These are phyloP conservation scores for Galagoides demidoff DNA, from an alignment of 2,797 vertebrate genomes.

Conservation along the genomic window DNA sequence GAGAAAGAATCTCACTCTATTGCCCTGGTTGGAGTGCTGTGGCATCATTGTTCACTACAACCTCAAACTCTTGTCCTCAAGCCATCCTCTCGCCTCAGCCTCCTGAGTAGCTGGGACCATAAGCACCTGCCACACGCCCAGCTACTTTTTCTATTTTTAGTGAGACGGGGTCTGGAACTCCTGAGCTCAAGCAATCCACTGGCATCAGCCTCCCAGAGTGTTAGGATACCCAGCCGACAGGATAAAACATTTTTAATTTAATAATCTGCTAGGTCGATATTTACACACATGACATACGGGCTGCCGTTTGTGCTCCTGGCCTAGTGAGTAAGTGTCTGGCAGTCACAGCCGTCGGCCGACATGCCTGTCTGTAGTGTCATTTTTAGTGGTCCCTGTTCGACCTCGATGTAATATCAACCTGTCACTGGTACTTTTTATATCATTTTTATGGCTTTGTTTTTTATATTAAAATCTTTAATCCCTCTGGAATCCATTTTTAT, in stretches of 20 bases:
- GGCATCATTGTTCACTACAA: too few species aligned
- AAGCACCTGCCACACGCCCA: too few species aligned
- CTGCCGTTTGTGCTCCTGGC: accelerated
- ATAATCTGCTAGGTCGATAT: not conserved
- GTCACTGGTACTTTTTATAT: not conserved
- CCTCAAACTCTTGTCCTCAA: too few species aligned
- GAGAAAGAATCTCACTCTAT: too few species aligned
- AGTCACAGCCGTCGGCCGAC: accelerated
- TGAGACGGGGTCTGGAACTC: too few species aligned
- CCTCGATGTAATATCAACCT: not conserved
- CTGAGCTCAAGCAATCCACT: too few species aligned
- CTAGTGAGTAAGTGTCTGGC: not conserved
- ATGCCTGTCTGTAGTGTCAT: accelerated
- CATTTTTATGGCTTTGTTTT: not conserved
- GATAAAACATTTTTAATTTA: too few species aligned
- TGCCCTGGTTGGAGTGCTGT: too few species aligned
- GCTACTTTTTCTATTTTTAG: too few species aligned
- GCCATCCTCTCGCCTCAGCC: too few species aligned
- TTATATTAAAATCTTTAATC: not conserved
- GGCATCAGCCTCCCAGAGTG: too few species aligned
- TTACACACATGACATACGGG: accelerated
- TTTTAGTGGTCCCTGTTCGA: not conserved
- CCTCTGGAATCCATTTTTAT: not conserved
- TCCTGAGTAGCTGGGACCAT: too few species aligned
- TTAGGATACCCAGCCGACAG: not conserved